Evolutionary conservation across 2,797 vertebrate genomes (phyloP), one percentile per base, ranked within the genome.

Genomic region (Lagocephalus sceleratus): DNA sequence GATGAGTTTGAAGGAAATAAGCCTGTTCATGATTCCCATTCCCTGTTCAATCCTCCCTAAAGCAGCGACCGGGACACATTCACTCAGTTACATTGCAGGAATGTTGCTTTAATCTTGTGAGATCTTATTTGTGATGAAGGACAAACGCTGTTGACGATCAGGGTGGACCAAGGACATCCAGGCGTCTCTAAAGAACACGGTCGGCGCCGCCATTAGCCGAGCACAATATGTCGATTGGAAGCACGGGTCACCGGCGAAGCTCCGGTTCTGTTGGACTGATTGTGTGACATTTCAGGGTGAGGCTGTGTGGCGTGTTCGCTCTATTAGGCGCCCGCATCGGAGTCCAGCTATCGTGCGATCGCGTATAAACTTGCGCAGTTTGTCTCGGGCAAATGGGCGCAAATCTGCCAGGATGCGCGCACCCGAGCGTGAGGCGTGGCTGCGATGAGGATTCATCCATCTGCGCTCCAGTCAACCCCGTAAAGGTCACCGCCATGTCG

Each of bases 401-500:
- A 16, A 17, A 19, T 20, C 7, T 43, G 41, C 9, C 35, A 22
- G 51, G 47, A 55, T 23, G 25, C 51, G 58, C 48, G 57, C 52
- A 65, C 54, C 35, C 56, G 48, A 39, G 51, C 56, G 64, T 20
- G 20, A 46, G 26, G 26, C 40, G 23, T 9, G 66, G 55, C 47
- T 45, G 46, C 26, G 52, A 47, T 63, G 66, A 65, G 53, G 54
- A 73, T 60, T 52, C 62, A 73, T 59, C 57, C 47, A 54, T 63
- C 62, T 62, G 54, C 20, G 10, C 22, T 17, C 47, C 49, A 69
- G 54, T 60, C 38, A 64, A 53, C 60, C 5, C 17, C n/a, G 59
- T 20, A 64, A 77, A 80, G 67, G 68, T 64, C 76, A 62, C 41
- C 14, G 46, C 51, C 59, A 21, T 20, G 20, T 73, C 65, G 51